Conservation (phyloP, 1,140 invertebrate species). For the Bombus turneri region DNA sequence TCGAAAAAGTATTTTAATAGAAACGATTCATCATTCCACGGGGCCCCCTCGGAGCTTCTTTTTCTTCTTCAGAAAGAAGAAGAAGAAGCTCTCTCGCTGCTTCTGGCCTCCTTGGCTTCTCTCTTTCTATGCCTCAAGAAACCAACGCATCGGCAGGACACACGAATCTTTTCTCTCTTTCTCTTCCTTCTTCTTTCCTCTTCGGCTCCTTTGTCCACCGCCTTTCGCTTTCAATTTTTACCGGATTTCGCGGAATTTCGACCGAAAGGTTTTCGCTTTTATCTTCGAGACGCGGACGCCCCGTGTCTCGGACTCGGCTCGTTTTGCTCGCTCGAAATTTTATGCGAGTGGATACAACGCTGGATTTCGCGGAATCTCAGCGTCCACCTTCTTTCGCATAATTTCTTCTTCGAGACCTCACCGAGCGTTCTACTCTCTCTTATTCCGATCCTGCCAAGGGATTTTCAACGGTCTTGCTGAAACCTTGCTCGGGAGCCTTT, state of each 20-base stretch:
- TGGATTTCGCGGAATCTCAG: slow-evolving; percentile 62
- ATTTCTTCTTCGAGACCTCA: slow-evolving; percentile 12
- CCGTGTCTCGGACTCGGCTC: slow-evolving; percentile 7
- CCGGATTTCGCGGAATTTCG: slow-evolving; percentile 78
- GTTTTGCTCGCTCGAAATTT: slow-evolving; percentile 57
- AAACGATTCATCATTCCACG: slow-evolving; percentile 83
- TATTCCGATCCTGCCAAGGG: neutral
- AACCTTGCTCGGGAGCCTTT: slow-evolving; percentile 12
- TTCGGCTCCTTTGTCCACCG: slow-evolving; percentile 20
- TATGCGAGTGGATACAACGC: slow-evolving; percentile 58
- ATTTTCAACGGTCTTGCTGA: slow-evolving; percentile 1
- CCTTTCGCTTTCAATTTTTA: slow-evolving; percentile 72
- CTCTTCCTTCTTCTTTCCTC: neutral
- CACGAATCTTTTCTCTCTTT: neutral
- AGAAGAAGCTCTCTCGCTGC: slow-evolving; percentile 15
- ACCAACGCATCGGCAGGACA: neutral
- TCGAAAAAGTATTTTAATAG: slow-evolving; percentile 84
- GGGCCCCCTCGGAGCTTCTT: slow-evolving; percentile 64
- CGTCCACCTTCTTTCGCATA: slow-evolving; percentile 24
- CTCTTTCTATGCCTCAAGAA: neutral
- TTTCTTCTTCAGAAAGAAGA: slow-evolving; percentile 53
- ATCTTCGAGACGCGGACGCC: slow-evolving; percentile 19
- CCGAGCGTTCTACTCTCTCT: neutral
- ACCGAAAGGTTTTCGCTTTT: slow-evolving; percentile 51
- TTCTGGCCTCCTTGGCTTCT: slow-evolving; percentile 16